These are phyloP conservation scores for Prosopocoilus inquinatus DNA, from an alignment of 2,888 invertebrate species.

Conservation along the genomic window DNA sequence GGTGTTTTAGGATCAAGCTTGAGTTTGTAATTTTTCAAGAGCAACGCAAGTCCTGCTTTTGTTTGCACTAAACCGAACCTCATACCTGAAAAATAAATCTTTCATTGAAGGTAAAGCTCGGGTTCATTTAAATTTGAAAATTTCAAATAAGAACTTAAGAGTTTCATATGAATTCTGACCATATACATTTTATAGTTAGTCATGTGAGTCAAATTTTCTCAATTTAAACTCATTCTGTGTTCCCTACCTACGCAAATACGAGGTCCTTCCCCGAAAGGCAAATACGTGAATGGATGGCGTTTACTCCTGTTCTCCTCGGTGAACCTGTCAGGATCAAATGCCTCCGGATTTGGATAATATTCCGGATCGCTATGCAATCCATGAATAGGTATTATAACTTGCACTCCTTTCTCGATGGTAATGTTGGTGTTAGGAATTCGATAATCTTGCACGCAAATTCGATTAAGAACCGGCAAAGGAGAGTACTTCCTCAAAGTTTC, in stretches of 20 bases:
- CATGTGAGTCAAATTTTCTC: no score
- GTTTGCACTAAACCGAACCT: conserved; percentile 39
- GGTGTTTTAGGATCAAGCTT: conserved; percentile 32
- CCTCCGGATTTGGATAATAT: conserved; percentile 39
- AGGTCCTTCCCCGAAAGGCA: conserved; percentile 34
- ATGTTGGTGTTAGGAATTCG: conserved; percentile 20
- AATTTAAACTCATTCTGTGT: no score
- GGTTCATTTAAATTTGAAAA: no score
- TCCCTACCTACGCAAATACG: conserved; percentile 19
- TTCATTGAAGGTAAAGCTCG: no score
- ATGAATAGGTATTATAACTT: conserved; percentile 7
- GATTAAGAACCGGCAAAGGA: conserved; percentile 13
- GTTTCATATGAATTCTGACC: no score
- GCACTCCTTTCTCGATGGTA: conserved; percentile 8
- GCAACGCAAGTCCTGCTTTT: conserved; percentile 32
- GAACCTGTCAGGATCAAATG: conserved; percentile 44
- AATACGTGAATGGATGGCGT: conserved; percentile 28
- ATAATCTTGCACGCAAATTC: conserved; percentile 20
- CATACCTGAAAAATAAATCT: conserved; percentile 30
- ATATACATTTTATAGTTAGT: no score
- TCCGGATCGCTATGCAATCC: conserved; percentile 11
- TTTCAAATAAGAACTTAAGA: no score
- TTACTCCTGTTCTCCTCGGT: conserved; percentile 28
- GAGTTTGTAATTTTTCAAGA: conserved; percentile 33
- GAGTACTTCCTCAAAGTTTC: conserved; percentile 25